Base-by-base conservation (phyloP, 2,113 vertebrate genomes). In the Ochotona curzoniae region DNA sequence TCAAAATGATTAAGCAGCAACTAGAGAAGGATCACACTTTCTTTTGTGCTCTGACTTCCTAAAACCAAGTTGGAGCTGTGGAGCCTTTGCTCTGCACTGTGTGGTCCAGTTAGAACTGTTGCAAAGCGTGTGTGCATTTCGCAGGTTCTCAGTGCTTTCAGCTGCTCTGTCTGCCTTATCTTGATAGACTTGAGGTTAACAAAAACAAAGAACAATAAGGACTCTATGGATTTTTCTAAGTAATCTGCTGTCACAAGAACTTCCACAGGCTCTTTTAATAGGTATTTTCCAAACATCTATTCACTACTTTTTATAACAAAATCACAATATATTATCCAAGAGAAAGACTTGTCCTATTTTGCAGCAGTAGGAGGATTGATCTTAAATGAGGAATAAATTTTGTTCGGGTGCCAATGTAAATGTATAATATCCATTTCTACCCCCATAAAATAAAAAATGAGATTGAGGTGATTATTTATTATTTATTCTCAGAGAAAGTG, bases 401-500 rank as follows among this genome's bases (percentile, higher is more conserved):
- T 74, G 35, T 47, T 66, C 25, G 26, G 51, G 49, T 81, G 49
- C 8, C 66, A 92, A 0, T n/a, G 26, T 87, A 81, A 83, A 86
- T 63, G 25, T 35, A 18, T 57, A 82, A 9, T 12, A 28, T 66
- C 25, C 28, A 60, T 75, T 12, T 23, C 70, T 85, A 80, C 64
- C 83, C 70, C 7, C 20, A 90, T 74, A 78, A 89, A 91, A 64
- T 71, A 88, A 82, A 85, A 88, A 80, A 91, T 28, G 13, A 54
- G 18, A 93, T 67, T 70, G 7, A 67, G 49, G 11, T 57, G 14
- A 57, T 57, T 57, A 44, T 92, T 47, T 66, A 92, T 61, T 78
- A 21, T 93, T 70, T 84, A 84, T 76, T 83, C 30, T 11, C 0
- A 1, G 28, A 25, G 57, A 1, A 92, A 87, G 13, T 26, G 18